Evolutionary conservation across 2,888 invertebrate genomes (phyloP).

Genomic region (Calameuta pallipes): DNA sequence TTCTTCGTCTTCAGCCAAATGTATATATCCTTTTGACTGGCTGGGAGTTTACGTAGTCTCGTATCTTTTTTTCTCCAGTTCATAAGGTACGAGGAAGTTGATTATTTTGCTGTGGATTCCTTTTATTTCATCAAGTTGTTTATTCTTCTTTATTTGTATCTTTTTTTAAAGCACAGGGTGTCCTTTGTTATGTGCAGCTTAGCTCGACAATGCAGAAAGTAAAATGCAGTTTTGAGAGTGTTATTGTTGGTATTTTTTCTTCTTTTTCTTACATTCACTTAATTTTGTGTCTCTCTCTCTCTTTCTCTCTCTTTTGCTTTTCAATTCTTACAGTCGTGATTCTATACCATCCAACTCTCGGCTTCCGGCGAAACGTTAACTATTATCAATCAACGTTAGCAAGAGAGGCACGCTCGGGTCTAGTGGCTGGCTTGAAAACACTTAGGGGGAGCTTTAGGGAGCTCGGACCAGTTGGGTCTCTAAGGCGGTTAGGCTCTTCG

Average conservation of each 20-base stretch:
- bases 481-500: neutral
- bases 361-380: neutral
- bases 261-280: neutral
- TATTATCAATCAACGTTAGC: neutral
- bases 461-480: neutral
- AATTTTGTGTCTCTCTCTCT: neutral
- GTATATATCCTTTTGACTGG: neutral
- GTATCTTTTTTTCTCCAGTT: neutral
- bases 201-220: neutral
- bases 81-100: neutral
- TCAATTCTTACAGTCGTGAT: neutral
- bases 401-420: neutral
- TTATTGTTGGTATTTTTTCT: neutral
- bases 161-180: neutral
- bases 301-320: neutral
- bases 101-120: neutral
- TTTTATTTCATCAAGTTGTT: neutral
- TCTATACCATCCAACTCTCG: neutral
- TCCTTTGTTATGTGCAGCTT: neutral
- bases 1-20: neutral
- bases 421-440: neutral
- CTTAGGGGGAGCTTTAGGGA: neutral
- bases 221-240: neutral
- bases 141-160: neutral
- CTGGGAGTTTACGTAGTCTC: neutral